A percentile compares a stretch with the other conserved stretches of the same genome.
phyloP scores from a whole-genome alignment of 2,113 vertebrate species.

The Oryzias celebensis region DNA sequence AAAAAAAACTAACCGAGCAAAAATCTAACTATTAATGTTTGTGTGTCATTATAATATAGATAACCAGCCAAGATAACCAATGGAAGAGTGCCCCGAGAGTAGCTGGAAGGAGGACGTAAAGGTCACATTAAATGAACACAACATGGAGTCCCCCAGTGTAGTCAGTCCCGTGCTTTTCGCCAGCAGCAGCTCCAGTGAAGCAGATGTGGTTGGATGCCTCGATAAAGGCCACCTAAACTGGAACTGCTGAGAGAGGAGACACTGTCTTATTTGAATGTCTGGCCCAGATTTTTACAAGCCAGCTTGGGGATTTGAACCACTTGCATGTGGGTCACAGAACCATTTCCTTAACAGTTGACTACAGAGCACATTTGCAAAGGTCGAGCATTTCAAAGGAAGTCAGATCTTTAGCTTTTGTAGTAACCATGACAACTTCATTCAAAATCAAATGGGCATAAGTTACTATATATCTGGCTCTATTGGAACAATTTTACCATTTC shows the following conservation, averaged over 20 bases:
- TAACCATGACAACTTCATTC: background rate
- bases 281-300: slow-evolving; percentile 37
- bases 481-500: no score
- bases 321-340: slow-evolving; percentile 35
- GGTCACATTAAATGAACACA: slow-evolving; percentile 19
- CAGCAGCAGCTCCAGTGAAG: slow-evolving; percentile 9
- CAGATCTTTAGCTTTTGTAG: background rate
- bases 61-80: slow-evolving; percentile 7
- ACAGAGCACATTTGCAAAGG: background rate
- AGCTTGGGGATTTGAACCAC: slow-evolving; percentile 20
- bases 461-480: no score
- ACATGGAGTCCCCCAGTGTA: background rate
- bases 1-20: slow-evolving; percentile 45
- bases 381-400: background rate
- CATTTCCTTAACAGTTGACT: slow-evolving; percentile 29
- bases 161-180: slow-evolving; percentile 8
- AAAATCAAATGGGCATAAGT: background rate
- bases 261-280: slow-evolving; percentile 37
- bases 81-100: slow-evolving; percentile 8
- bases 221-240: slow-evolving; percentile 20
- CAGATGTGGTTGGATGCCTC: slow-evolving; percentile 18
- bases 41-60: slow-evolving; percentile 27
- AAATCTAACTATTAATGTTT: slow-evolving; percentile 36
- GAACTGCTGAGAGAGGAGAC: slow-evolving; percentile 19
- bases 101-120: slow-evolving; percentile 13